phyloP scores from a whole-genome alignment of 2,113 vertebrate genomes.

The Psittacara wagleri region DNA sequence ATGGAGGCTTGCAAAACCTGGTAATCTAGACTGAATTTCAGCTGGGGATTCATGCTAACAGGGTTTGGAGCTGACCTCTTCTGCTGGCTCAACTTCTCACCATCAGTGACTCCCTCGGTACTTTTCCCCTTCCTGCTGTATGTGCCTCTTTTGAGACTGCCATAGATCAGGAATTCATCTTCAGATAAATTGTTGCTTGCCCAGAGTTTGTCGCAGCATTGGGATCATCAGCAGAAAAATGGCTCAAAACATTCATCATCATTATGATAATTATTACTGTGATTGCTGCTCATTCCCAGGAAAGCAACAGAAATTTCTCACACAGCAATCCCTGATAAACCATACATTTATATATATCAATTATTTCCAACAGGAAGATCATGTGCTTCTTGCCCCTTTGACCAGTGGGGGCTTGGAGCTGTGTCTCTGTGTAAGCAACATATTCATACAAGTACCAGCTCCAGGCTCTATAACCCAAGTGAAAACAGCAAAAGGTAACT shows the following conservation, averaged over 20 bases:
- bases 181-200: background rate
- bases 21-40: background rate
- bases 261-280: background rate
- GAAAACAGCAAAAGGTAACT: conserved; percentile 57
- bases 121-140: background rate
- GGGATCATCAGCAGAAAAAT: background rate
- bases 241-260: background rate
- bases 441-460: background rate
- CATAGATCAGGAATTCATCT: background rate
- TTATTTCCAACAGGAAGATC: background rate
- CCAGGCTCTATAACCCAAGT: background rate
- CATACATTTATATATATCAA: background rate
- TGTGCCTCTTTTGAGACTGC: background rate
- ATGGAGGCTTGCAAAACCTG: background rate
- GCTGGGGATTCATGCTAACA: rapidly evolving
- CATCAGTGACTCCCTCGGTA: background rate
- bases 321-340: background rate
- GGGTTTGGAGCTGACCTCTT: background rate
- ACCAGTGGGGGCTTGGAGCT: background rate
- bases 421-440: background rate
- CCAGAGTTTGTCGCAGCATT: background rate
- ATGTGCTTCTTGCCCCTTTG: background rate
- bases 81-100: background rate
- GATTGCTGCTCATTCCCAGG: background rate
- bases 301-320: conserved; percentile 4